Percentiles rank a stretch among this genome's conserved stretches.
phyloP scores from a whole-genome alignment of 1,140 invertebrate genomes.

The Palaemon carinicauda region DNA sequence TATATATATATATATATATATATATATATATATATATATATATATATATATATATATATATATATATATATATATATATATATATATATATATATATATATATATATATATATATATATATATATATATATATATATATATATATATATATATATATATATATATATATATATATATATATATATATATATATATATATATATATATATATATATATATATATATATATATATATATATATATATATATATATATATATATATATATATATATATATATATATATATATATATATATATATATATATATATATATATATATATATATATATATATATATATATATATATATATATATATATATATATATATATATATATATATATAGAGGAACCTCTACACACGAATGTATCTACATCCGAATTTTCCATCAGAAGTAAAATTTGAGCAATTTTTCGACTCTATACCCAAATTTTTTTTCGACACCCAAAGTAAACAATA shows the following conservation, averaged over 20 bases:
- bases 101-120: conserved; percentile 5
- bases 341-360: neutral
- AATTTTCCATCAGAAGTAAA: too few relatives aligned
- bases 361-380: neutral
- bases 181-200: neutral
- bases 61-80: neutral
- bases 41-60: conserved; percentile 9
- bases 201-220: neutral
- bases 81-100: neutral
- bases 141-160: conserved; percentile 1
- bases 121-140: conserved; percentile 4
- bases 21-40: conserved; percentile 5
- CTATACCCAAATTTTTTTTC: too few relatives aligned
- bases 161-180: neutral
- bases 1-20: neutral
- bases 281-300: neutral
- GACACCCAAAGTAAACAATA: too few relatives aligned
- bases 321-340: neutral
- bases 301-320: neutral
- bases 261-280: too few relatives aligned
- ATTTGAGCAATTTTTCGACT: too few relatives aligned
- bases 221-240: neutral
- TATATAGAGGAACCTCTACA: too few relatives aligned
- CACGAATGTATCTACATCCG: too few relatives aligned
- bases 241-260: neutral